A percentile compares a stretch with the other conserved stretches of the same genome.
These are phyloP conservation scores for Sussaba pulchella DNA, from an alignment of 2,888 invertebrate species.

Conservation along the genomic window DNA sequence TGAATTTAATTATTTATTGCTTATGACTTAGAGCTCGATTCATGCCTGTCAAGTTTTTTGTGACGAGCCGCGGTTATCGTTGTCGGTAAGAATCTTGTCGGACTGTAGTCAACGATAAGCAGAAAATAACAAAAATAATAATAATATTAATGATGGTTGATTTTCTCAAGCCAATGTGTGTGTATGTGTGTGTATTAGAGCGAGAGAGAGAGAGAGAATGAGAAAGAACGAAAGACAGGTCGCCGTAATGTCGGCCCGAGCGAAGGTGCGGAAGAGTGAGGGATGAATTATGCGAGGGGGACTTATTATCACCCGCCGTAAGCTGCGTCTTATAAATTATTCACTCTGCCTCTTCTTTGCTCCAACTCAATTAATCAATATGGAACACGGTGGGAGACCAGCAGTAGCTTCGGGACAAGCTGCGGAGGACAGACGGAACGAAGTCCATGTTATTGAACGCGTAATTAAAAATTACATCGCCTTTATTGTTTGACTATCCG, in stretches of 20 bases:
- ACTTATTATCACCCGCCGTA: slow-evolving; percentile 51
- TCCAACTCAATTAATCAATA: slow-evolving; percentile 57
- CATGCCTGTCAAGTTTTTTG: no score
- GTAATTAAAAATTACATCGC: slow-evolving; percentile 48
- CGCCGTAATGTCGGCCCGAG: slow-evolving; percentile 7
- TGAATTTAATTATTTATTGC: no score
- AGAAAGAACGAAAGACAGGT: slow-evolving; percentile 7
- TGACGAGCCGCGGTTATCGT: no score
- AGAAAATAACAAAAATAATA: slow-evolving; percentile 28
- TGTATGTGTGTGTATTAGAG: no score
- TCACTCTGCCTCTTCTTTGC: slow-evolving; percentile 30
- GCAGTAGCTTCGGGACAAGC: neutral
- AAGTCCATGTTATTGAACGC: slow-evolving; percentile 9
- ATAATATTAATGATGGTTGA: slow-evolving; percentile 37
- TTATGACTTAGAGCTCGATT: no score
- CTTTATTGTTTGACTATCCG: neutral
- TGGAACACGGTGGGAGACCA: slow-evolving; percentile 3
- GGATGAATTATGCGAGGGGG: slow-evolving; percentile 59
- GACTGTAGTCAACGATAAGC: neutral
- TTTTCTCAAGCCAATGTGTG: slow-evolving; percentile 25
- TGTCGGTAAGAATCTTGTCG: no score
- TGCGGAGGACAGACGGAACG: slow-evolving; percentile 4
- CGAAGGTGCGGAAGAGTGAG: slow-evolving; percentile 14
- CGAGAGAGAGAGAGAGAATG: no score
- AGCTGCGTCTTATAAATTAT: slow-evolving; percentile 58